Percentiles rank a stretch among this genome's conserved stretches.
These are phyloP conservation scores for Thymelicus lineola DNA, from an alignment of 2,888 invertebrate genomes.

Conservation along the genomic window DNA sequence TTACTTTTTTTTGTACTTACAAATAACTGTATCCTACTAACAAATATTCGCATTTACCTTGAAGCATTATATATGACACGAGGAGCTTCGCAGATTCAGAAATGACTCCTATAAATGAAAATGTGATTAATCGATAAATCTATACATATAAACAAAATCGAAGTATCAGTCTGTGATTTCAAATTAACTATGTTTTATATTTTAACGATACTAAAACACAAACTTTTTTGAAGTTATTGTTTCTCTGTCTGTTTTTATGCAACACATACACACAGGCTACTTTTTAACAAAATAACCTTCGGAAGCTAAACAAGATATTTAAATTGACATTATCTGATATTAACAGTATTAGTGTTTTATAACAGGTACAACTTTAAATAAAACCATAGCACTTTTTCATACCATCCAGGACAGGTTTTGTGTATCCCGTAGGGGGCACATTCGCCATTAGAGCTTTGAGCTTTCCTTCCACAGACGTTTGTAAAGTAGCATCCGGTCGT, in stretches of 20 bases:
- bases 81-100: constrained; percentile 55
- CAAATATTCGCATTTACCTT: constrained; percentile 54
- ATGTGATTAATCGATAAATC: not conserved
- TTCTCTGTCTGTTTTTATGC: no score
- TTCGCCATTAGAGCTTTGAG: constrained; percentile 59
- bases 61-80: constrained; percentile 61
- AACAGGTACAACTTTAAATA: not conserved
- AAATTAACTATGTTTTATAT: no score
- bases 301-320: no score
- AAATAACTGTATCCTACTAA: not conserved
- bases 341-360: no score
- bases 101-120: constrained; percentile 62
- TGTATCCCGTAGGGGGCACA: constrained; percentile 53
- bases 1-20: not conserved
- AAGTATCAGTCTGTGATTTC: no score
- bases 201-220: no score
- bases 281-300: no score
- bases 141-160: not conserved
- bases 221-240: no score
- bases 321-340: no score
- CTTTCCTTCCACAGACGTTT: constrained; percentile 51
- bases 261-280: no score
- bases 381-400: not conserved
- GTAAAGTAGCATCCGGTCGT: constrained; percentile 51
- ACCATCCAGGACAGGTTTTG: constrained; percentile 54